Base-by-base conservation (phyloP, 1,140 invertebrate species). In the Brachionus asplanchnoidis region DNA sequence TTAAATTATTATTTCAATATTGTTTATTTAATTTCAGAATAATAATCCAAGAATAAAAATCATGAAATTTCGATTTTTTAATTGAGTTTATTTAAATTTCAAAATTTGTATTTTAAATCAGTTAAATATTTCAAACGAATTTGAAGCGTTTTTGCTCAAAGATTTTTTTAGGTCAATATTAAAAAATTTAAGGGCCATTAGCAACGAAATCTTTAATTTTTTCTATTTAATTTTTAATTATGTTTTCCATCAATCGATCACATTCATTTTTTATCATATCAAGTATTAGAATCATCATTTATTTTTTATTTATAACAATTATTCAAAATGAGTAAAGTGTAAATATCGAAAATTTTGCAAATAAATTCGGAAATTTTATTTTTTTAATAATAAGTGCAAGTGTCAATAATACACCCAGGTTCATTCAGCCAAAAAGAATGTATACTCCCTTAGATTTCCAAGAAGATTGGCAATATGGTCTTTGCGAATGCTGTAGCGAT, bases 381-480 rank as follows among this genome's bases (percentile, higher is more conserved):
- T 80, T 36, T 36, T 36, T 36, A 36, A 6, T 36, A 36, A 7
- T 6, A 23, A 80, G 56, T 80, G 23, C 44, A 56, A 80, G 77
- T 65, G 44, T 32, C 8, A 65, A 80, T 40, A 56, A 14, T 12
- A 50, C 77, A 12, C 50, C 77, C 2, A 32, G 77, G 14, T 65
- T 53, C 9, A 32, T 50, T 9, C 77, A 80, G 23, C 68, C 68
- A 42, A 73, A 40, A 73, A 36, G 68, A 40, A 73, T 73, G 68
- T 73, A 73, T 11, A 73, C 68, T 36, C 56, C 77, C 1, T 26
- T 80, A 56, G 77, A 80, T 8, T 80, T 60, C 20, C 42, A 80
- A 65, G 56, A 80, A 1, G 77, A 80, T 5, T 80, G 77, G 77
- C 46, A 56, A n/a, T 80, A 53, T 80, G 77, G 77, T 40, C 44